Conservation (phyloP, 2,113 vertebrate genomes). For the Scatophagus argus region DNA sequence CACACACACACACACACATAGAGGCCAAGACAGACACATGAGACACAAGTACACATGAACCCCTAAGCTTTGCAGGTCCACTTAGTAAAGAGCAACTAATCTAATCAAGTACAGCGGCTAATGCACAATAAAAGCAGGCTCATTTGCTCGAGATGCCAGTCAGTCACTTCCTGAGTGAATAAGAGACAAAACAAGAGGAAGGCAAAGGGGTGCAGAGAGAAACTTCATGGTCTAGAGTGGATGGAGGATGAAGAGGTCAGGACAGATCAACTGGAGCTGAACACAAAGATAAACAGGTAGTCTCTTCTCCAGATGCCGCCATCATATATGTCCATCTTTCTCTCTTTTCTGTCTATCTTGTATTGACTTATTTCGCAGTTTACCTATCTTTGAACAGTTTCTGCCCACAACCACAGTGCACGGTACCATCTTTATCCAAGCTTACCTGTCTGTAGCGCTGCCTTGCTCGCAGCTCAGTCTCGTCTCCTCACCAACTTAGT, state of each 20-base stretch:
- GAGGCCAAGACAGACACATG: neutral
- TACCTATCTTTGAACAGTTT: constrained; percentile 44
- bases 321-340: neutral
- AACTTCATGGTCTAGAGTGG: constrained; percentile 54
- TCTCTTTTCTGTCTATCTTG: constrained; percentile 5
- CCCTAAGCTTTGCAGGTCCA: constrained; percentile 69
- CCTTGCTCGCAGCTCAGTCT: constrained; percentile 57
- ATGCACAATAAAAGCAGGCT: constrained; percentile 77
- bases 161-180: constrained; percentile 53
- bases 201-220: constrained; percentile 23
- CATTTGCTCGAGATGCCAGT: constrained; percentile 62
- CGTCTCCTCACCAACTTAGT: constrained; percentile 52
- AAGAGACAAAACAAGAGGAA: constrained; percentile 22
- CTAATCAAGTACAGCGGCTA: constrained; percentile 73
- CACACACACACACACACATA: neutral
- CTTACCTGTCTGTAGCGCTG: constrained; percentile 55
- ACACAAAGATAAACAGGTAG: neutral
- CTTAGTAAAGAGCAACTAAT: constrained; percentile 73
- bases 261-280: constrained; percentile 3
- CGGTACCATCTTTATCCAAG: constrained; percentile 20
- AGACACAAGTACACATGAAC: constrained; percentile 60
- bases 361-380: constrained; percentile 11
- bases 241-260: constrained; percentile 51
- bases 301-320: constrained; percentile 5
- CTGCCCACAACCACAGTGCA: constrained; percentile 20